Percentiles rank a stretch among this genome's conserved stretches.
Conservation (phyloP, 2,113 vertebrate genomes). For the Sterrhoptilus dennistouni region DNA sequence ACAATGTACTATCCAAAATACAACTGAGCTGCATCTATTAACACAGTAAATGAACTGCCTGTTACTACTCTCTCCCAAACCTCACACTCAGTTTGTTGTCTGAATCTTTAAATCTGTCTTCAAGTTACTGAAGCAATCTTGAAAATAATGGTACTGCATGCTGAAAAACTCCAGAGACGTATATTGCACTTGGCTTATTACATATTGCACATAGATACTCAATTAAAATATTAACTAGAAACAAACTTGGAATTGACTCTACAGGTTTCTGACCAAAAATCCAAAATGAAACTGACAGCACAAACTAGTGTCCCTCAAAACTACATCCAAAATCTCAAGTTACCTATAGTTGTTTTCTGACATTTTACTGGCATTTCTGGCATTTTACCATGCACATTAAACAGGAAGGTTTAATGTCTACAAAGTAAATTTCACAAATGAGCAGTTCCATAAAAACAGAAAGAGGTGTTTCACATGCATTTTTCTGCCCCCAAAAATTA, state of each 20-base stretch:
- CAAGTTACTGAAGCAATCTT: background rate
- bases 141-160: background rate
- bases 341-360: background rate
- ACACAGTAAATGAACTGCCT: background rate
- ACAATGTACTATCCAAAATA: background rate
- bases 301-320: background rate
- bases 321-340: background rate
- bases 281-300: fast-evolving
- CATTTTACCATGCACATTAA: too few species aligned
- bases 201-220: background rate
- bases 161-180: background rate
- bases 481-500: background rate
- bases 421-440: background rate
- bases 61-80: background rate
- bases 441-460: background rate
- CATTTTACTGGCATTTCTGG: too few species aligned
- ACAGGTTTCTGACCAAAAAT: background rate
- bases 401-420: too few species aligned
- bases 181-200: background rate
- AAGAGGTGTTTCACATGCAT: fast-evolving
- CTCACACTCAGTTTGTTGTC: background rate
- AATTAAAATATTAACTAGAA: background rate
- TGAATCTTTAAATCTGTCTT: background rate
- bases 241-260: background rate
- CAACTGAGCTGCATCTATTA: background rate